Conservation (phyloP, 2,888 invertebrate species). For the Plagodis pulveraria region DNA sequence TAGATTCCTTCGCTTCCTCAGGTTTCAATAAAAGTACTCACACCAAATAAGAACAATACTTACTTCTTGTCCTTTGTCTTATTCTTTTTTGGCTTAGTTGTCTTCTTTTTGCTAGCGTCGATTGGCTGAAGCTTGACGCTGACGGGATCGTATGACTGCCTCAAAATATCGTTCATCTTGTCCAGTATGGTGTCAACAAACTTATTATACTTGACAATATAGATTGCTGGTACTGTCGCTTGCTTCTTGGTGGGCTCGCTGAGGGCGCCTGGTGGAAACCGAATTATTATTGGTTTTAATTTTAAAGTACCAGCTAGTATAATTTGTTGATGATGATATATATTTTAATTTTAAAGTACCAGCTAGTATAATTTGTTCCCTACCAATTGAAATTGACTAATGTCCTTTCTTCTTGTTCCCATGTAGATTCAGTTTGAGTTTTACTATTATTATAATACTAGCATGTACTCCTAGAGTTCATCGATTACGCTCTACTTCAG, state of each 20-base stretch:
- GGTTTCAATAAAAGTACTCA: background rate
- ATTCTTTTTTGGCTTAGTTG: conserved; percentile 79
- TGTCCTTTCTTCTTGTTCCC: too few species aligned
- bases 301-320: background rate
- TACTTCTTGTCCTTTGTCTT: conserved; percentile 63
- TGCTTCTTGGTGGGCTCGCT: conserved; percentile 67
- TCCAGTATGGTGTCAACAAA: conserved; percentile 93
- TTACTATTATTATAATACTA: too few species aligned
- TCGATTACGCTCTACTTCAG: too few species aligned
- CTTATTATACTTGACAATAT: conserved; percentile 93
- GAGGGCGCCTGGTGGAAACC: conserved; percentile 74
- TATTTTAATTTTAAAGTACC: background rate
- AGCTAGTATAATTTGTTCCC: background rate
- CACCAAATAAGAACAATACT: conserved; percentile 21
- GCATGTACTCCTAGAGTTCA: too few species aligned
- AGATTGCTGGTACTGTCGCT: conserved; percentile 86
- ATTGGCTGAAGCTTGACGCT: conserved; percentile 89
- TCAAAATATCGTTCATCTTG: conserved; percentile 92
- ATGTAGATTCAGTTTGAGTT: too few species aligned
- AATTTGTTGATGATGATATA: too few species aligned
- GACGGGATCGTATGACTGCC: conserved; percentile 93
- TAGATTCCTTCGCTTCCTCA: too few species aligned
- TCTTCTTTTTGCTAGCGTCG: conserved; percentile 82
- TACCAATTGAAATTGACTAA: background rate
- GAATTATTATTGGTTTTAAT: conserved; percentile 21